A percentile compares a stretch with the other conserved stretches of the same genome.
Conservation (phyloP, 2,888 invertebrate species). For the Drosophila neonasuta region DNA sequence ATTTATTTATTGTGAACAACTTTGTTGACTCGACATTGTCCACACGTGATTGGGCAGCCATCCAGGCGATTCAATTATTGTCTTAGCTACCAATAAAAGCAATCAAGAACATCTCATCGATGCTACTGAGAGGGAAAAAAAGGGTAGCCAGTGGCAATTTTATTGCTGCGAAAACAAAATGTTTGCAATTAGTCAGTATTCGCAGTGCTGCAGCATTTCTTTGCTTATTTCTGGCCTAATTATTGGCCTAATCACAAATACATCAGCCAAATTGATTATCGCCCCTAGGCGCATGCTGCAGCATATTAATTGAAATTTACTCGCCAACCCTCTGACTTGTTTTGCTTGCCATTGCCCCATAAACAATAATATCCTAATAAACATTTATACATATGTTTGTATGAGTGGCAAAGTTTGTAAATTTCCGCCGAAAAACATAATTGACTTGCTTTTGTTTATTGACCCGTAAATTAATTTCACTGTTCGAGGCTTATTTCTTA, state of each 20-base stretch:
- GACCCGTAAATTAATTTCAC: background rate
- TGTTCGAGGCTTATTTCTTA: background rate
- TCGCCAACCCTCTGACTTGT: constrained; percentile 3
- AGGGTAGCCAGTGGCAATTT: background rate
- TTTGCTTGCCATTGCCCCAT: constrained; percentile 6
- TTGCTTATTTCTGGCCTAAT: constrained; percentile 41
- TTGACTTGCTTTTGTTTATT: constrained; percentile 21
- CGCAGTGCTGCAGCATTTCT: background rate
- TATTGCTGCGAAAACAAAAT: constrained; percentile 31
- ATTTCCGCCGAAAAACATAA: constrained; percentile 7
- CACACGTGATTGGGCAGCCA: constrained; percentile 27
- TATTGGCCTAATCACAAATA: constrained; percentile 44
- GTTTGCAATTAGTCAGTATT: constrained; percentile 38
- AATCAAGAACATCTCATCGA: constrained; percentile 8
- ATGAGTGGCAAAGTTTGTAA: constrained; percentile 7
- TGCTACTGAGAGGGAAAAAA: background rate
- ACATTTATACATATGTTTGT: background rate
- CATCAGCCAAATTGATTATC: constrained; percentile 47
- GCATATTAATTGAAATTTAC: constrained; percentile 49
- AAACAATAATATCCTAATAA: constrained; percentile 15
- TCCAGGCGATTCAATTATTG: constrained; percentile 35
- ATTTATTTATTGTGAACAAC: constrained; percentile 21
- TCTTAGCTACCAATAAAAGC: constrained; percentile 4
- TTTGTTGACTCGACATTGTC: background rate
- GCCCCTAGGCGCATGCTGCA: constrained; percentile 32